Base-by-base conservation (phyloP, 2,888 invertebrate genomes). In the Epinotia bilunana region DNA sequence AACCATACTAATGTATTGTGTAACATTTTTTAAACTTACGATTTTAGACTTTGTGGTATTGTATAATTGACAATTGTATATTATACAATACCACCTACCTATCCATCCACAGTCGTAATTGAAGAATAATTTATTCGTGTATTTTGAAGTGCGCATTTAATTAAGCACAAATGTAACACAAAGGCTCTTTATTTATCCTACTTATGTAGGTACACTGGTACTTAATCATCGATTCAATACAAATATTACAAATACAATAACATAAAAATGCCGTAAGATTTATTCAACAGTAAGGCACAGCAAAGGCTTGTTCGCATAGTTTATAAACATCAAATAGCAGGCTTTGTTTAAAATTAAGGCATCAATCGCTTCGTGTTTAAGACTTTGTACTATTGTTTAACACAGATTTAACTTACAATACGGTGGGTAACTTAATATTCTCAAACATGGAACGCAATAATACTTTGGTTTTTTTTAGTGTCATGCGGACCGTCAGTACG, bases 391-490 rank as follows among this genome's bases (percentile, higher is more conserved):
- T 68, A 68, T 67, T 55, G 7, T 57, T 43, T 68, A 46, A 46
- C 16, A 43, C n/a, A 62, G 53, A 23, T 58, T 13, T 62, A 57
- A 65, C 53, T 69, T 65, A 71, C 13, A 63, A 39, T 65, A 60
- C 75, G 71, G 75, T 72, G 75, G 71, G 75, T 75, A 55, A 72
- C 65, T 16, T 60, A 55, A 55, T 67, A 3, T 3, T 28, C 23
- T 28, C 23, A 28, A 28, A 28, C 23, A 28, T 28, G 23, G 2
- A 28, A 28, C 3, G 23, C 23, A 28, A 28, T 28, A n/a, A n/a
- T n/a, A n/a, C n/a, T n/a, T n/a, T n/a, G 23, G 23, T 2, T 23
- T 1, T 1, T 23, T 23, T 23, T 23, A 23, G 23, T 23, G 23
- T 23, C 23, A 23, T 23, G 23, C 23, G 23, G 23, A 23, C 23